These are phyloP conservation scores for Acomys russatus DNA, from an alignment of 2,797 vertebrate species.

Conservation along the genomic window DNA sequence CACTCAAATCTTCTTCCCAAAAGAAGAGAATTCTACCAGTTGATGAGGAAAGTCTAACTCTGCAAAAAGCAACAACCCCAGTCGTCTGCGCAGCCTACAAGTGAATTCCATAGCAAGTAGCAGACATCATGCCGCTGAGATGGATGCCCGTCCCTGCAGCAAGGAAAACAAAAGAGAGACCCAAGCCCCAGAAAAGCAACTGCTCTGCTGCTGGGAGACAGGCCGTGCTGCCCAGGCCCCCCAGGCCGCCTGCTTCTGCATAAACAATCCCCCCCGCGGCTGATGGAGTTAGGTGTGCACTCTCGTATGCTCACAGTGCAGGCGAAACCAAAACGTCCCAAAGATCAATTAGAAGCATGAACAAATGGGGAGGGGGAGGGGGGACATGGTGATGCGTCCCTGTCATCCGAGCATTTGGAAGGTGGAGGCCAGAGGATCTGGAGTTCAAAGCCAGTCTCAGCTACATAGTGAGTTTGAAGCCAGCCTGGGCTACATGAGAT, in stretches of 20 bases:
- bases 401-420: not conserved
- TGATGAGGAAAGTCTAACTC: slow-evolving; percentile 51
- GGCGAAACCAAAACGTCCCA: not conserved
- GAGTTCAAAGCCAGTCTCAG: not conserved
- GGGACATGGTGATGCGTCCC: too few species aligned
- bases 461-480: not conserved
- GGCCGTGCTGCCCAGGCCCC: not conserved
- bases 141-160: not conserved
- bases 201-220: not conserved
- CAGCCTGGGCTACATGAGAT: not conserved
- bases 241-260: not conserved
- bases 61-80: not conserved
- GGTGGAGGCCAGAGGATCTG: not conserved
- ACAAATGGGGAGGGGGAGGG: not conserved
- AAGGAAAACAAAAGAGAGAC: slow-evolving; percentile 3
- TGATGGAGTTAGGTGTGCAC: not conserved
- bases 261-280: not conserved
- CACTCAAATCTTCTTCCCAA: not conserved
- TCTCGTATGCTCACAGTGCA: not conserved
- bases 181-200: not conserved
- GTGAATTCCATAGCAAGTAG: slow-evolving; percentile 30
- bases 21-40: not conserved
- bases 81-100: not conserved
- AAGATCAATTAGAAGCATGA: slow-evolving; percentile 9
- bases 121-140: not conserved